Evolutionary conservation across 2,113 vertebrate genomes (phyloP), one percentile per base, ranked within the genome.

Genomic region (Bagarius yarrelli): DNA sequence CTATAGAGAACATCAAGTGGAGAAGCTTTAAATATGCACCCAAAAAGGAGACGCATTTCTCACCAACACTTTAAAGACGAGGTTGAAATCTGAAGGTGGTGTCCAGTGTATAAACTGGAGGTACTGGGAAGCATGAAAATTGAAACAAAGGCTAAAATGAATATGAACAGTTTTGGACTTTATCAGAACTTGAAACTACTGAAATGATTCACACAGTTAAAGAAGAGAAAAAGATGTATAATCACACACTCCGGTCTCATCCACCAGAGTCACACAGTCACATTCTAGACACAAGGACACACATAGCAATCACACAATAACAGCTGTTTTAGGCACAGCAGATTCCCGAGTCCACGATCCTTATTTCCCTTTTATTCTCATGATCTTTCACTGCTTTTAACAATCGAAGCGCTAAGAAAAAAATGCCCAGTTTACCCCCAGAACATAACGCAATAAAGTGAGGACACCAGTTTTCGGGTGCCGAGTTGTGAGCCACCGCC

Each of bases 281-380:
- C 36, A 40, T 40, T 40, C 6, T 40, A 6, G 36, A 19, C 44
- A 50, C 36, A 23, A 8, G 23, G 19, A 30, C 69, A 30, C 40
- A 70, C 23, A 16, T 0, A 75, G 71, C 70, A 52, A 9, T 78
- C 69, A 77, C 50, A 75, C 60, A 66, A 61, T 84, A 86, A 64
- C 72, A 80, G 78, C 83, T 80, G 83, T 64, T 80, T 60, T 25
- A 55, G 44, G 12, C 55, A 76, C 55, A 70, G 69, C 72, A 67
- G 60, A 57, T n/a, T 47, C n/a, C 40, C 2, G 15, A 53, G 70
- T 53, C 52, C 40, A 53, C 19, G 12, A n/a, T 76, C 30, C 56
- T 71, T 30, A 21, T 76, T 74, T 63, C 53, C 64, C 72, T 71
- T 66, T 60, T 6, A 19, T 13, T 8, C 11, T 8, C 11, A 47